A percentile compares a stretch with the other conserved stretches of the same genome.
These are phyloP conservation scores for Amphipoea oculea DNA, from an alignment of 2,888 invertebrate species.

Conservation along the genomic window DNA sequence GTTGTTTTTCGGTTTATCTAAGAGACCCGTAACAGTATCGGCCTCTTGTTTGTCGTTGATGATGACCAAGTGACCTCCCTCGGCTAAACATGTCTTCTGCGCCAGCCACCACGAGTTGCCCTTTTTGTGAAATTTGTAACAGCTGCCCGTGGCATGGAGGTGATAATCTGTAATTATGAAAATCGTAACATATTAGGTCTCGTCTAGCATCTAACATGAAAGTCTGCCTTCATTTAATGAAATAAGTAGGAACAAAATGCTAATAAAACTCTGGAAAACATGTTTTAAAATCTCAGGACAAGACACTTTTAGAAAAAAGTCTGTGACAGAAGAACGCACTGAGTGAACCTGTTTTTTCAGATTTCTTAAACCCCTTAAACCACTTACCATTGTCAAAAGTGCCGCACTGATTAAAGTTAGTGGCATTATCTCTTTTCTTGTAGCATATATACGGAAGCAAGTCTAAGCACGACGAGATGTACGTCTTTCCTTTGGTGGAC, in stretches of 20 bases:
- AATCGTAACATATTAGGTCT: neutral
- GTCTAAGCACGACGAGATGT: neutral
- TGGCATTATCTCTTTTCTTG: conserved; percentile 26
- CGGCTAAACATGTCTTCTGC: conserved; percentile 23
- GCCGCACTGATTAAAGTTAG: conserved; percentile 16
- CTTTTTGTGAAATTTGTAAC: conserved; percentile 34
- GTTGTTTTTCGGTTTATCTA: neutral
- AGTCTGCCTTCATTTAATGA: no score
- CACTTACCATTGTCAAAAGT: conserved; percentile 22
- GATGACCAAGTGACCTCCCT: conserved; percentile 33
- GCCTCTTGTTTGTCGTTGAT: conserved; percentile 24
- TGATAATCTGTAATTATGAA: conserved; percentile 3
- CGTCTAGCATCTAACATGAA: neutral
- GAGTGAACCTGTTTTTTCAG: neutral
- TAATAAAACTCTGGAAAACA: neutral
- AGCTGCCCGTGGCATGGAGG: conserved; percentile 24
- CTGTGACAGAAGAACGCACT: neutral
- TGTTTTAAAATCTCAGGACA: neutral
- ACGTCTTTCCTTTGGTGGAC: neutral
- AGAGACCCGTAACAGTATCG: neutral
- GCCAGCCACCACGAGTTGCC: neutral
- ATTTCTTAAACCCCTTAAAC: neutral
- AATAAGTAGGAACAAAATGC: neutral
- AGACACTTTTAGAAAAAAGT: no score
- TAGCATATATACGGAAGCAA: conserved; percentile 26